These are phyloP conservation scores for Menidia beryllina DNA, from an alignment of 2,113 vertebrate genomes.

Conservation along the genomic window DNA sequence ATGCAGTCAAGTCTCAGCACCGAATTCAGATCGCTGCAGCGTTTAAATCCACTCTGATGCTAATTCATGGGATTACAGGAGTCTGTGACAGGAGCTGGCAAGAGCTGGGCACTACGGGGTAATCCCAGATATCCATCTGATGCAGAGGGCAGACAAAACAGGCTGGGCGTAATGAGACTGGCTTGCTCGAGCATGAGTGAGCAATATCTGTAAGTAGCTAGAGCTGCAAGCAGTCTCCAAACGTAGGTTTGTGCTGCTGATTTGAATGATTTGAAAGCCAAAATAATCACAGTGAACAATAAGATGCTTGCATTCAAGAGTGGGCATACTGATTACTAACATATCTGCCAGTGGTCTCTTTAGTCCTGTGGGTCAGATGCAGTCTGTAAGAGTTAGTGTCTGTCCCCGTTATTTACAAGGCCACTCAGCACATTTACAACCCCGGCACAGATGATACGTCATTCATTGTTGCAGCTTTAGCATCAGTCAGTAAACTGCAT, in stretches of 20 bases:
- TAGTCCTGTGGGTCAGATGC: neutral
- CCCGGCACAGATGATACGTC: neutral
- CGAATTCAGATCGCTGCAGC: constrained; percentile 16
- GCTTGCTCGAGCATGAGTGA: constrained; percentile 45
- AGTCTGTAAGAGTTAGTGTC: neutral
- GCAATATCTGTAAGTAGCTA: constrained; percentile 37
- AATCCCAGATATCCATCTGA: constrained; percentile 69
- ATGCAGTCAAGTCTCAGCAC: neutral
- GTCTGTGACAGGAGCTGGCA: constrained; percentile 61
- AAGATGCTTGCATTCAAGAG: neutral
- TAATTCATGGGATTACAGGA: constrained; percentile 74
- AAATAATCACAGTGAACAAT: neutral
- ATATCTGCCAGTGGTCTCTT: too few relatives aligned
- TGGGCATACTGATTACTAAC: neutral
- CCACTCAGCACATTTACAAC: neutral
- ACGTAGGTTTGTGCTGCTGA: neutral
- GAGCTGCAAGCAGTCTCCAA: constrained; percentile 10
- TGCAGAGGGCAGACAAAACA: constrained; percentile 50
- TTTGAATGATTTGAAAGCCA: neutral
- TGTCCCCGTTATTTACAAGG: neutral
- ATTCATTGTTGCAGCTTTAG: neutral
- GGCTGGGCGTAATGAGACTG: constrained; percentile 33
- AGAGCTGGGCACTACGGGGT: constrained; percentile 36
- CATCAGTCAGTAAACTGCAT: neutral
- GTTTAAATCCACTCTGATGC: constrained; percentile 56